Conservation (phyloP, 2,113 vertebrate species). For the Cettia cetti region DNA sequence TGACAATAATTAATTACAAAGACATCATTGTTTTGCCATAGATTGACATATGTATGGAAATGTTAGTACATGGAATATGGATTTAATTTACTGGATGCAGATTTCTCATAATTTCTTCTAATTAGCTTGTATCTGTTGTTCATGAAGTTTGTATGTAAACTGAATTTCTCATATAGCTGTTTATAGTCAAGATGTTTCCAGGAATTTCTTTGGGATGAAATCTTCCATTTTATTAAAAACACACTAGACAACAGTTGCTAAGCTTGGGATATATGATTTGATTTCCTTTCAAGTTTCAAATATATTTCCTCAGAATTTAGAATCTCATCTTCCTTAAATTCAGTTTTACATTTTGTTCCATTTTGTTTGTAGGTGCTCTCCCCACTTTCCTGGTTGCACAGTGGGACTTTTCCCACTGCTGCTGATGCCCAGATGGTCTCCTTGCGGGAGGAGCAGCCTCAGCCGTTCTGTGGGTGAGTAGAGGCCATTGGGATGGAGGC, state of each 20-base stretch:
- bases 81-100: not conserved
- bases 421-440: conserved; percentile 27
- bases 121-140: not conserved
- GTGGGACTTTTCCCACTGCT: conserved; percentile 60
- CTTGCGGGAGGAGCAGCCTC: conserved; percentile 42
- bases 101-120: not conserved
- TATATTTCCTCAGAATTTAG: not conserved
- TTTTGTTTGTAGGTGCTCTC: conserved; percentile 54
- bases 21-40: not conserved
- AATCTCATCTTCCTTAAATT: not conserved
- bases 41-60: not conserved
- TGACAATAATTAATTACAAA: not conserved
- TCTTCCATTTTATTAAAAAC: not conserved
- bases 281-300: not conserved
- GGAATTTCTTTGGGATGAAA: not conserved
- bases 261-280: not conserved
- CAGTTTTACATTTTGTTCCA: conserved; percentile 18
- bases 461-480: conserved; percentile 51
- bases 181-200: not conserved
- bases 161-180: not conserved
- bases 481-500: conserved; percentile 19
- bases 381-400: conserved; percentile 16
- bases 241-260: not conserved
- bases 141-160: not conserved
- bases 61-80: not conserved